Base-by-base conservation (phyloP, 1,140 invertebrate genomes). In the Himalopsyche phryganea region DNA sequence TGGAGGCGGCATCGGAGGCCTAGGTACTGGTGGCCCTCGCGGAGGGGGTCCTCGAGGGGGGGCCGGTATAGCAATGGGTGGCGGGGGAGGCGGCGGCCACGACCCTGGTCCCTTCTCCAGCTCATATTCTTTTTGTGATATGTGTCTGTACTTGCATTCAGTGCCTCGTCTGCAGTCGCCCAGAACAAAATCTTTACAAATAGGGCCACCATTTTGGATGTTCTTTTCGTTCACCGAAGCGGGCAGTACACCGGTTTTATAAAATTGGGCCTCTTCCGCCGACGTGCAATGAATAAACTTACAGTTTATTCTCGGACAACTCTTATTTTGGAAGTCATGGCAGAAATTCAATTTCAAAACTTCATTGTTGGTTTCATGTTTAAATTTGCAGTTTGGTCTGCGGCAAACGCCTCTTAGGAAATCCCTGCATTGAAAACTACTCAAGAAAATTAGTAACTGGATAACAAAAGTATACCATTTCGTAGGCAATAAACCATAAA, bases 311-410 rank as follows among this genome's bases (percentile, higher is more conserved):
- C 40, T 6, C 2, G 10, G 20, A 41, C 40, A 45, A 6, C 10
- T 17, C 14, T 40, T 45, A 41, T 54, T 44, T 35, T 54, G 51
- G 51, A 45, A 45, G 38, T 54, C 41, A 23, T 44, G 51, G 17
- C 51, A 52, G 17, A 52, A 52, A 28, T 28, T 28, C 23, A 28
- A 28, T 28, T 10, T 50, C 35, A 11, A 36, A 40, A 15, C 38
- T 15, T 13, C n/a, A 11, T 50, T 50, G 13, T n/a, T 36, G 4
- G 17, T 35, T 32, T 14, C 35, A 36, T 50, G 48, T 19, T 50
- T 50, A 17, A 36, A 50, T 36, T 38, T 50, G 18, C 48, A 50
- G 15, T 50, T 19, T 19, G 14, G 28, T 14, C 48, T 28, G 11
- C 13, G 32, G 32, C 48, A 50, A 14, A 18, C 35, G 9, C 35